phyloP scores from a whole-genome alignment of 1,140 invertebrate genomes.

The Drosophila nannoptera region DNA sequence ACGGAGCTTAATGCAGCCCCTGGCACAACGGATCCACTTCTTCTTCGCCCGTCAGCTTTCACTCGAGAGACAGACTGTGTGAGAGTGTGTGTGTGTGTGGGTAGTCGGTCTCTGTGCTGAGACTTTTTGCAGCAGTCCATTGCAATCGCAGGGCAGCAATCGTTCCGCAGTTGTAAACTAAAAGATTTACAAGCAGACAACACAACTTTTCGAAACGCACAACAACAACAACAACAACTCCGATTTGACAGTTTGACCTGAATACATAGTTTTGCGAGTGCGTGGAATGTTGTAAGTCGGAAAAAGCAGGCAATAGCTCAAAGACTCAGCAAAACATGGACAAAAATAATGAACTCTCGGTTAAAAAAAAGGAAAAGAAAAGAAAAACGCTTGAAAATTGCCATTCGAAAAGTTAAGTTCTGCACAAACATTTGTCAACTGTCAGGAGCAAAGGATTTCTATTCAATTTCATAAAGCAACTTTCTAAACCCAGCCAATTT shows the following conservation, averaged over 20 bases:
- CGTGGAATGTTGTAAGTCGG: background rate
- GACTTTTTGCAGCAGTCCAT: conserved; percentile 29
- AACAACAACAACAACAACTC: conserved; percentile 16
- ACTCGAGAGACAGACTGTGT: background rate
- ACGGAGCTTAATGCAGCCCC: conserved; percentile 5
- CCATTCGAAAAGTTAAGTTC: background rate
- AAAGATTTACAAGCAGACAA: conserved; percentile 21
- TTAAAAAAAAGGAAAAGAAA: too few species aligned
- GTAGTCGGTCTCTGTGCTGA: conserved; percentile 2
- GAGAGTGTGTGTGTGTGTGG: background rate
- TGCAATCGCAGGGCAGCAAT: conserved; percentile 16
- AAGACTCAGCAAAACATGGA: background rate
- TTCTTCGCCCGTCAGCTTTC: background rate
- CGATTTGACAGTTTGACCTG: conserved; percentile 3
- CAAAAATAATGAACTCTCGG: background rate
- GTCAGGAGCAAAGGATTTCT: too few species aligned
- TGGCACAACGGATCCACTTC: background rate
- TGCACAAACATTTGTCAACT: too few species aligned
- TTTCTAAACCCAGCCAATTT: too few species aligned
- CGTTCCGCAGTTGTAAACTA: conserved; percentile 24
- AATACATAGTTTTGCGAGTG: background rate
- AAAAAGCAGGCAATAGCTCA: background rate
- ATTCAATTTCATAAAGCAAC: too few species aligned
- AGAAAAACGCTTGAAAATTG: too few species aligned
- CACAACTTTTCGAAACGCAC: conserved; percentile 12